phyloP scores from a whole-genome alignment of 2,113 vertebrate genomes.

The Prunella himalayana region DNA sequence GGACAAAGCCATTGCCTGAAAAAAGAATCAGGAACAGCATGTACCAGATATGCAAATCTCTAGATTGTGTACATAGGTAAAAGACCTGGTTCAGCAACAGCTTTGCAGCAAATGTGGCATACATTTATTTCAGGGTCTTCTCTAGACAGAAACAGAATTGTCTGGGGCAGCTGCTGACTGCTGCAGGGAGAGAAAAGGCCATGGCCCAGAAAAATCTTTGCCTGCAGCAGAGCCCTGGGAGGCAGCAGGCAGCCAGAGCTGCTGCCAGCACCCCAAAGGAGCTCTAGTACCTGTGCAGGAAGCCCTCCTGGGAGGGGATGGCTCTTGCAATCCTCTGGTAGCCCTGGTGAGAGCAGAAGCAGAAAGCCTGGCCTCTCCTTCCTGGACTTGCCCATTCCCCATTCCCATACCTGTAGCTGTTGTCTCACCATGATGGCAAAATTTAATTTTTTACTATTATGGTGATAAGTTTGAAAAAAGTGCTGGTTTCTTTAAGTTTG shows the following conservation, averaged over 20 bases:
- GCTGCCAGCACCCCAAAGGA: neutral
- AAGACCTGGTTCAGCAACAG: neutral
- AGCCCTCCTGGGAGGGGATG: neutral
- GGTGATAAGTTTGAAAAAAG: neutral
- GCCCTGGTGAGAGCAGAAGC: neutral
- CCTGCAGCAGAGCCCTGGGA: neutral
- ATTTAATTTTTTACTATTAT: neutral
- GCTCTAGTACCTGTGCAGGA: neutral
- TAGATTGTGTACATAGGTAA: conserved; percentile 85
- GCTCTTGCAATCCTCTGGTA: neutral
- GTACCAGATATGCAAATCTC: conserved; percentile 85
- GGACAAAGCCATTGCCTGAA: conserved; percentile 74
- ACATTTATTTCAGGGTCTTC: neutral
- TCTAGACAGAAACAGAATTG: neutral
- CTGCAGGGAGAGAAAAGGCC: neutral
- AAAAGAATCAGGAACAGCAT: conserved; percentile 69
- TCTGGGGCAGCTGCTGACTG: neutral
- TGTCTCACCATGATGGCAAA: neutral
- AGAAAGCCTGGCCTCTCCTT: neutral
- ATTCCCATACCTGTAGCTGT: neutral
- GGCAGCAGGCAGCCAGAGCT: neutral
- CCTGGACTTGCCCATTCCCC: neutral
- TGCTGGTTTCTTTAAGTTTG: neutral
- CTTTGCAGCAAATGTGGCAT: neutral
- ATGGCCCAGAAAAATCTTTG: neutral